phyloP scores from a whole-genome alignment of 92 coral and sea anemone species.

The Zoanthus sociatus region DNA sequence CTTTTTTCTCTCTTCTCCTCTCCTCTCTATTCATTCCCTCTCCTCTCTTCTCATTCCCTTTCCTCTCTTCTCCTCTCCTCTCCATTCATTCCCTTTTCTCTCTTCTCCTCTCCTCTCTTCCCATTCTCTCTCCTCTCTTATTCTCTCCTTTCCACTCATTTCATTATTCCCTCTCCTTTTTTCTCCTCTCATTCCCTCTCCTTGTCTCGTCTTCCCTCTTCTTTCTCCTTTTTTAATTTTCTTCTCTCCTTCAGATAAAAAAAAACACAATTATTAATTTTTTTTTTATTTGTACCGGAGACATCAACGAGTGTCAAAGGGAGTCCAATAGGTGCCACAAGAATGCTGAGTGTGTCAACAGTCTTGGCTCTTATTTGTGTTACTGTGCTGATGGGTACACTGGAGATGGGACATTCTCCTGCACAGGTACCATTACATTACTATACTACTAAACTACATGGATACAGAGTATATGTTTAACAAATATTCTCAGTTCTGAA shows the following conservation, averaged over 20 bases:
- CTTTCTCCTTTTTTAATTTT: no score
- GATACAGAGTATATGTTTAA: not conserved
- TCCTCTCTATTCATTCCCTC: not conserved
- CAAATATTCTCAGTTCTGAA: not conserved
- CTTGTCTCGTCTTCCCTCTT: no score
- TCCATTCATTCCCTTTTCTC: not conserved
- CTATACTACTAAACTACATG: not conserved
- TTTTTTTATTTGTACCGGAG: not conserved
- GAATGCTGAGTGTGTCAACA: constrained; percentile 40
- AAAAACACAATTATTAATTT: no score
- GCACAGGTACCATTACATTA: constrained; percentile 7
- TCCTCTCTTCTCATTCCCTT: not conserved
- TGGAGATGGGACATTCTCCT: constrained; percentile 14
- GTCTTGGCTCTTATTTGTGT: constrained; percentile 33
- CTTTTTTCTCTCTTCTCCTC: not conserved
- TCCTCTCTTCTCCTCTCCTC: no score
- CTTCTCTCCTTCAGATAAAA: no score
- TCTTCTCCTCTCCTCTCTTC: not conserved
- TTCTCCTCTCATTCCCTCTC: no score
- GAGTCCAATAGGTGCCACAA: constrained; percentile 12
- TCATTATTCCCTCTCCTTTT: no score
- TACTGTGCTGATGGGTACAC: constrained; percentile 30
- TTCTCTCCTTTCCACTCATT: no score
- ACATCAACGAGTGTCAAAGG: constrained; percentile 30
- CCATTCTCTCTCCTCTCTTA: no score